These are phyloP conservation scores for Tragelaphus imberbis DNA, from an alignment of 2,113 vertebrate genomes.

Conservation along the genomic window DNA sequence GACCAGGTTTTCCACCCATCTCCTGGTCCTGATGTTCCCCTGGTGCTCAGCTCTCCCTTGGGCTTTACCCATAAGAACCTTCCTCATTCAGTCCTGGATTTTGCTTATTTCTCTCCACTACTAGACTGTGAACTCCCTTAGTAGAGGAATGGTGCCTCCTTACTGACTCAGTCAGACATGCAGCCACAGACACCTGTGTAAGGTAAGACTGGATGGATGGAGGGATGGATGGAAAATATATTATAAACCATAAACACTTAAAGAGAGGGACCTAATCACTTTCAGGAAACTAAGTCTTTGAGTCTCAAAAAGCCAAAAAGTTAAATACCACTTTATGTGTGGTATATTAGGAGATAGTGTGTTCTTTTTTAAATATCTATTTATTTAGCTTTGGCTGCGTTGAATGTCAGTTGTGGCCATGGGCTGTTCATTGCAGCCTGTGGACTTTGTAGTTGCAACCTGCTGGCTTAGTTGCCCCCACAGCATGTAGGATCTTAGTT, in stretches of 20 bases:
- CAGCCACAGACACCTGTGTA: neutral
- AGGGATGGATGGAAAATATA: neutral
- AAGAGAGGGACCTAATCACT: neutral
- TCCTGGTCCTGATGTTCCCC: neutral
- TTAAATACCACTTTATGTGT: neutral
- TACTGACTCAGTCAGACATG: neutral
- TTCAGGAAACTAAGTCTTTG: neutral
- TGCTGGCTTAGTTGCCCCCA: neutral
- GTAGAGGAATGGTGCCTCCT: neutral
- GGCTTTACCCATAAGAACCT: neutral
- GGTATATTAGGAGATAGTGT: neutral
- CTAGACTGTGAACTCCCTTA: neutral
- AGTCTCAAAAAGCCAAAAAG: neutral
- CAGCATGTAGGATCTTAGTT: neutral
- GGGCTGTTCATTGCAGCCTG: neutral
- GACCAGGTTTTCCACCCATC: neutral
- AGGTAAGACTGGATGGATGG: neutral
- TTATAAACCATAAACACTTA: neutral
- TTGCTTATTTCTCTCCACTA: neutral
- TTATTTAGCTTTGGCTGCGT: neutral
- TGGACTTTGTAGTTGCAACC: neutral
- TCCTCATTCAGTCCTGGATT: neutral
- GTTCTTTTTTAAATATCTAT: neutral
- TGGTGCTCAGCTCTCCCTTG: too few relatives aligned
- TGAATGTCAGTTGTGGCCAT: neutral